phyloP scores from a whole-genome alignment of 2,888 invertebrate species.

The Copidosoma aretas region DNA sequence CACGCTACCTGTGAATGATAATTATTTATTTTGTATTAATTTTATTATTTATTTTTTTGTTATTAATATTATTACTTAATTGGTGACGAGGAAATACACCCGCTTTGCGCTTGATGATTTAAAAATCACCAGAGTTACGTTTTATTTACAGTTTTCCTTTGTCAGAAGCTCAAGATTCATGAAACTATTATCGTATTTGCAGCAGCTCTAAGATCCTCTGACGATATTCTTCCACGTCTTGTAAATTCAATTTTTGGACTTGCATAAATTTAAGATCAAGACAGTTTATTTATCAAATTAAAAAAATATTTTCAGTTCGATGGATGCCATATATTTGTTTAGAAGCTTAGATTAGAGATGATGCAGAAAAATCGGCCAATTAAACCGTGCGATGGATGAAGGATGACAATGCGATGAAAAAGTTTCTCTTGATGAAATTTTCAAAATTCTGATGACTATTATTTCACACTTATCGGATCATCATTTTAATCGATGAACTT shows the following conservation, averaged over 20 bases:
- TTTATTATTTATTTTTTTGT: no score
- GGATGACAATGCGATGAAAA: slow-evolving; percentile 34
- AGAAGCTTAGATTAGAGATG: slow-evolving; percentile 14
- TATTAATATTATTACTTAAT: not conserved
- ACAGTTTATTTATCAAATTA: slow-evolving; percentile 34
- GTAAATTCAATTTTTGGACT: slow-evolving; percentile 11
- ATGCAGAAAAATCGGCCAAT: slow-evolving; percentile 21
- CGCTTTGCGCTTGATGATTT: slow-evolving; percentile 24
- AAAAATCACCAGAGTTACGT: slow-evolving; percentile 24
- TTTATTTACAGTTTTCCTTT: slow-evolving; percentile 20
- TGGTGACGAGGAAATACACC: slow-evolving; percentile 6
- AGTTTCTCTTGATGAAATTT: slow-evolving; percentile 39
- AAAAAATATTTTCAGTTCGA: slow-evolving; percentile 37
- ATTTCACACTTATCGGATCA: slow-evolving; percentile 28
- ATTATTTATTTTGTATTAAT: slow-evolving; percentile 1
- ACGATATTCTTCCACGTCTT: slow-evolving; percentile 7
- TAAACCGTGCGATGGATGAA: slow-evolving; percentile 29
- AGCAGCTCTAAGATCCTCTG: slow-evolving; percentile 23
- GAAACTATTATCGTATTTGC: slow-evolving; percentile 12
- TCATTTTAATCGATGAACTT: slow-evolving; percentile 18
- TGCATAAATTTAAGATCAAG: slow-evolving; percentile 24
- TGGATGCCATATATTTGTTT: slow-evolving; percentile 24
- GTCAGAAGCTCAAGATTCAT: slow-evolving; percentile 31
- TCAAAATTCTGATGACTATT: slow-evolving; percentile 25
- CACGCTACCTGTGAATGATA: slow-evolving; percentile 37